These are phyloP conservation scores for rabbit (Oryctolagus cuniculus) DNA, from an alignment of 2,113 vertebrate species.

Conservation along the genomic window DNA sequence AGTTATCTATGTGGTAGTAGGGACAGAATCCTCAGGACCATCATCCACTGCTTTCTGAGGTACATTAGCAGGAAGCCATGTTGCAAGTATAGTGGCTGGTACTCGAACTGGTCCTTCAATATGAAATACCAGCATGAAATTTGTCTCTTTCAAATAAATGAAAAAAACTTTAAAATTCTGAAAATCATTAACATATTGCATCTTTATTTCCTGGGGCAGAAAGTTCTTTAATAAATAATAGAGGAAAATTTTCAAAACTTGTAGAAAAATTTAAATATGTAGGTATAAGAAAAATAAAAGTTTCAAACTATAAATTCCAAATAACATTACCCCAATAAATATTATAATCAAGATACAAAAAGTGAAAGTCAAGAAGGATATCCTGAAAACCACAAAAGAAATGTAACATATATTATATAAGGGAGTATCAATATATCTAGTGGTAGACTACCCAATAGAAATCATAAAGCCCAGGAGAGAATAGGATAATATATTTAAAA, in stretches of 20 bases:
- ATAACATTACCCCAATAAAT: neutral
- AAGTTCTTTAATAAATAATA: neutral
- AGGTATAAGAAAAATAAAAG: neutral
- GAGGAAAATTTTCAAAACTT: neutral
- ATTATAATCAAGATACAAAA: neutral
- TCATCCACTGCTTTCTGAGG: no score
- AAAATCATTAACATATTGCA: neutral
- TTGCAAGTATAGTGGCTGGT: no score
- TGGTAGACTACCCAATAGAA: neutral
- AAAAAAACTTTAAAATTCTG: no score
- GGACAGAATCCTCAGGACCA: no score
- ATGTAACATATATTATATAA: neutral
- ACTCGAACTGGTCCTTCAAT: no score
- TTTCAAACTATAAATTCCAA: neutral
- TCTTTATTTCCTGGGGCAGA: no score
- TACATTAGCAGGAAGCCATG: no score
- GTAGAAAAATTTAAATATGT: neutral
- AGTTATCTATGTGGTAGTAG: no score
- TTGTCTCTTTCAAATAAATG: no score
- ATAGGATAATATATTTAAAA: neutral
- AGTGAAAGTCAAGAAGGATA: neutral
- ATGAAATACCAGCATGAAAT: no score
- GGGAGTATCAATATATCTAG: neutral
- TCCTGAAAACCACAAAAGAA: neutral
- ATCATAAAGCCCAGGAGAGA: neutral